These are phyloP conservation scores for Illadopsis cleaveri DNA, from an alignment of 2,113 vertebrate species.

Conservation along the genomic window DNA sequence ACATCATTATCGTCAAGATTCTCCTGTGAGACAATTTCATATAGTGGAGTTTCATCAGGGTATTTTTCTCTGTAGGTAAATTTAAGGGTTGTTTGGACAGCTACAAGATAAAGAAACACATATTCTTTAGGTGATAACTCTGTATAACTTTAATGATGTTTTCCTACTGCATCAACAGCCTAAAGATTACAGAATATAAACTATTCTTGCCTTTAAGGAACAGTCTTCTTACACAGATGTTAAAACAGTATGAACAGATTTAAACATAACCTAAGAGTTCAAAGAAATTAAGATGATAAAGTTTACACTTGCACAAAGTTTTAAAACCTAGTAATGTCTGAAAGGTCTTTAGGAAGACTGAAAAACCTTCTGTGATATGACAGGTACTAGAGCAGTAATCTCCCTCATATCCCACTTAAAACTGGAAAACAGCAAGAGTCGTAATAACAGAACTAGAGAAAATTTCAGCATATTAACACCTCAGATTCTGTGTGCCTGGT, in stretches of 20 bases:
- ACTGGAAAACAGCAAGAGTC: background rate
- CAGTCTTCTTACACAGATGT: background rate
- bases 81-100: constrained; percentile 88
- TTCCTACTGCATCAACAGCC: background rate
- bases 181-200: background rate
- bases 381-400: background rate
- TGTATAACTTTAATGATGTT: background rate
- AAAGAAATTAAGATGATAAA: background rate
- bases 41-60: constrained; percentile 91
- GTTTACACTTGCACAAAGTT: background rate
- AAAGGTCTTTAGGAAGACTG: background rate
- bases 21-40: constrained; percentile 91
- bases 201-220: background rate
- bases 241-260: background rate
- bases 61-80: constrained; percentile 96
- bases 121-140: background rate
- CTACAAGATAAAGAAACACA: constrained; percentile 71
- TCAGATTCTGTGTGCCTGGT: background rate
- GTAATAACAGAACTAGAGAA: background rate
- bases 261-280: background rate
- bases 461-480: background rate
- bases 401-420: background rate
- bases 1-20: constrained; percentile 89
- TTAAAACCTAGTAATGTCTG: background rate
- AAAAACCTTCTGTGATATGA: background rate